A percentile compares a stretch with the other conserved stretches of the same genome.
Conservation (phyloP, 1,140 invertebrate genomes). For the Phortica variegata region DNA sequence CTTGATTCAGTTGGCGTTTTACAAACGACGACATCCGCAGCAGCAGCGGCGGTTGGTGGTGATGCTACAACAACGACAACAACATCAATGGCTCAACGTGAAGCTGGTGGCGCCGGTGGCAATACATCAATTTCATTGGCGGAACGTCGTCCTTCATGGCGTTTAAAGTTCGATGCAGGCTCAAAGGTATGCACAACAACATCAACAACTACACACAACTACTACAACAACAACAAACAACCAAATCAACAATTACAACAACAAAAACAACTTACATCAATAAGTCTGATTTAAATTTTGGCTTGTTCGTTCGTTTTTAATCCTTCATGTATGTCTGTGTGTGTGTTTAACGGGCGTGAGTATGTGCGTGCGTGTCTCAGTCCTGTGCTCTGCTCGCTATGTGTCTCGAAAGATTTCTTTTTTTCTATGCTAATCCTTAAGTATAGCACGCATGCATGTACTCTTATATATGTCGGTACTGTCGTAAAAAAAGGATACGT, state of each 20-base stretch:
- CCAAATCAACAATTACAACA: slow-evolving; percentile 13
- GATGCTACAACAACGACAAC: slow-evolving; percentile 7
- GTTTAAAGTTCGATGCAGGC: slow-evolving; percentile 81
- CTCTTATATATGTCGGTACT: too few species aligned
- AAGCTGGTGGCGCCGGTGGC: slow-evolving; percentile 12
- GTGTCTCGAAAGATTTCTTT: too few species aligned
- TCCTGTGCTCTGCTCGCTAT: too few species aligned
- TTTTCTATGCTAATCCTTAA: too few species aligned
- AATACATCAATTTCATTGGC: slow-evolving; percentile 27
- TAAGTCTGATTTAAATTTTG: too few species aligned
- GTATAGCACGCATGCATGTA: too few species aligned
- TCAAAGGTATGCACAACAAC: slow-evolving; percentile 70
- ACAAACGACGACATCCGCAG: slow-evolving; percentile 1
- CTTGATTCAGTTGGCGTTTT: slow-evolving; percentile 8
- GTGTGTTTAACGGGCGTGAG: too few species aligned
- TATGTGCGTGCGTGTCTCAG: too few species aligned
- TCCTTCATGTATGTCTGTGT: too few species aligned
- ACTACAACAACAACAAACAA: slow-evolving; percentile 7
- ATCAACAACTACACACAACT: slow-evolving; percentile 11
- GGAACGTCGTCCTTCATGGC: slow-evolving; percentile 86
- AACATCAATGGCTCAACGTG: slow-evolving; percentile 1
- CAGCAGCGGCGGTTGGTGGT: slow-evolving; percentile 10
- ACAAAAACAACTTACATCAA: slow-evolving; percentile 17
- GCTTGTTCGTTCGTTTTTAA: too few species aligned
- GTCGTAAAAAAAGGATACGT: too few species aligned